Conservation (phyloP, 2,113 vertebrate species). For the Tangachromis dhanisi region DNA sequence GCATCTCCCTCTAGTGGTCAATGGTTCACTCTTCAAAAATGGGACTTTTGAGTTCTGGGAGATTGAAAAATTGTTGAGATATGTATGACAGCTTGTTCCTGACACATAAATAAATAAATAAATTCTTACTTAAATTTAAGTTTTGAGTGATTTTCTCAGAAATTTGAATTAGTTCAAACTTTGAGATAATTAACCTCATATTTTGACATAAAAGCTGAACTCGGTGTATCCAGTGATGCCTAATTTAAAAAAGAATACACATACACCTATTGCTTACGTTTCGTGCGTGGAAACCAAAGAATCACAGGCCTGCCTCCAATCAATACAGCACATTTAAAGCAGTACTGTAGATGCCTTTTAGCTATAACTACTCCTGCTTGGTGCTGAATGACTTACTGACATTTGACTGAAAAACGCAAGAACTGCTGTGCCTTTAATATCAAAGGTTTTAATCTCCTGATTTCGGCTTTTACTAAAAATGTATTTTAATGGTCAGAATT, state of each 20-base stretch:
- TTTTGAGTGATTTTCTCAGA: neutral
- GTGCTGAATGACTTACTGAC: neutral
- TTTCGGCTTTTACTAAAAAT: neutral
- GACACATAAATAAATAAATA: neutral
- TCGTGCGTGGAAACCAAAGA: neutral
- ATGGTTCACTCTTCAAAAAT: neutral
- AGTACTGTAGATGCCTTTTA: neutral
- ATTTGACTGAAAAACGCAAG: neutral
- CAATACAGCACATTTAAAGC: neutral
- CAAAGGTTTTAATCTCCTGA: neutral
- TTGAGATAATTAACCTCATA: neutral
- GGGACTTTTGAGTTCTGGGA: neutral
- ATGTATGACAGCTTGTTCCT: neutral
- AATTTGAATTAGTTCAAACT: neutral
- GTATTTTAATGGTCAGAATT: neutral
- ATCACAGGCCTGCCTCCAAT: neutral
- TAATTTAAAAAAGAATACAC: neutral
- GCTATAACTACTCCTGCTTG: neutral
- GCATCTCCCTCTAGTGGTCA: neutral
- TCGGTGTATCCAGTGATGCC: neutral
- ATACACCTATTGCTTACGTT: neutral
- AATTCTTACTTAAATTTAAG: neutral
- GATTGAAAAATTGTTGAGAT: neutral
- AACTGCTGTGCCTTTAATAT: neutral
- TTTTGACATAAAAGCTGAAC: neutral